Evolutionary conservation across 2,113 vertebrate genomes (phyloP), one percentile per base, ranked within the genome.

Genomic region (Formicarius rufipectus): DNA sequence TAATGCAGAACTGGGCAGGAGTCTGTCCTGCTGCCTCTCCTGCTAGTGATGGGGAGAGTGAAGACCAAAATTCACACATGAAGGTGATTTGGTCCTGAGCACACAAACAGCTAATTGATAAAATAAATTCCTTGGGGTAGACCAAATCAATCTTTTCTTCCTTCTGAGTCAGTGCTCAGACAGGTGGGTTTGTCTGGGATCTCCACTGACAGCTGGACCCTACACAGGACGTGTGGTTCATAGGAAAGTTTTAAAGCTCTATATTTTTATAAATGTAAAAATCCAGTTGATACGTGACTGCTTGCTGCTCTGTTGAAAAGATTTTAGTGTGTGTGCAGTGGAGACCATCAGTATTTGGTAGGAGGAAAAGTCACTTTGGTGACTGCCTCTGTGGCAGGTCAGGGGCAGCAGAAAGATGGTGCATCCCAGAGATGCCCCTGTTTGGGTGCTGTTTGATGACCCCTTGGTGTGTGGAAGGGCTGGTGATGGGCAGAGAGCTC

Each of bases 401-500:
- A 10, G 59, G 31, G 64, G 62, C 30, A 47, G 73, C 8, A 30
- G 77, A 13, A 81, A 10, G 35, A 17, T n/a, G 49, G 35, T 60
- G 62, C 24, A 7, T 55, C 30, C 19, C 23, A 7, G 71, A 72
- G 53, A 49, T 44, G 19, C 16, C 33, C 27, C 14, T 9, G 3
- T 33, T 6, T 39, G 71, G 21, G 42, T 55, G 45, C 40, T 49
- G 22, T 24, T 60, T n/a, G 49, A 52, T 55, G 52, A 23, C 35
- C n/a, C 25, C 7, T 0, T 27, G 42, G 60, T 1, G 2, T 4
- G 23, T 23, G 81, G 53, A 8, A 39, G 17, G 55, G 66, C 49
- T 20, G 37, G 42, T 49, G 16, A 23, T 0, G 6, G 28, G 9
- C 22, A 24, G 30, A 30, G 15, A 15, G 2, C 27, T 39, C 37